Conservation (phyloP, 53 echinoderm and acorn worm species). For the Echinarachnius parma region DNA sequence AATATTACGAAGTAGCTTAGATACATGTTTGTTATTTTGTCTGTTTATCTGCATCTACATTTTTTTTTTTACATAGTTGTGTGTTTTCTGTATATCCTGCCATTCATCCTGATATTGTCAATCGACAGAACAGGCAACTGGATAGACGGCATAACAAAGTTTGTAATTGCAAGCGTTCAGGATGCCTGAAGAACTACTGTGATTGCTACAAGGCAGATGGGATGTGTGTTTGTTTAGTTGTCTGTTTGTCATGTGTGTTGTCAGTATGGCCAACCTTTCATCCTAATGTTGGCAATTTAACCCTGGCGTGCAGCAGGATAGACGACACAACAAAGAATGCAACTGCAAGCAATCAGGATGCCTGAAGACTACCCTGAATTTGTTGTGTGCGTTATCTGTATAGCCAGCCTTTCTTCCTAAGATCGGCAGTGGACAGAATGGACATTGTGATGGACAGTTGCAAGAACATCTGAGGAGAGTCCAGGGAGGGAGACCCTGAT, state of each 20-base stretch:
- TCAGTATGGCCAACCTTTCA: too few relatives aligned
- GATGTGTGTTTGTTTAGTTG: too few relatives aligned
- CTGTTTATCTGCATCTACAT: too few relatives aligned
- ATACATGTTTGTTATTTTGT: too few relatives aligned
- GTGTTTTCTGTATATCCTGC: too few relatives aligned
- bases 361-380: slow-evolving; percentile 97
- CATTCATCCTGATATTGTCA: slow-evolving; percentile 97
- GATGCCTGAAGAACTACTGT: slow-evolving; percentile 98
- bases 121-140: slow-evolving; percentile 64
- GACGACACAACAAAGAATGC: slow-evolving; percentile 94
- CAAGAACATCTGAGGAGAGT: slow-evolving; percentile 98
- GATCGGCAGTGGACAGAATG: slow-evolving; percentile 86
- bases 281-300: slow-evolving; percentile 92
- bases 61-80: too few relatives aligned
- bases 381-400: too few relatives aligned
- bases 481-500: slow-evolving; percentile 92
- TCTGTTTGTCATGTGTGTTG: too few relatives aligned
- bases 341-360: slow-evolving; percentile 98
- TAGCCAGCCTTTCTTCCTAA: slow-evolving; percentile 98
- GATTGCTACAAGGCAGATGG: slow-evolving; percentile 92
- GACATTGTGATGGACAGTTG: slow-evolving; percentile 88
- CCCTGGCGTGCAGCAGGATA: slow-evolving; percentile 61
- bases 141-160: slow-evolving; percentile 93
- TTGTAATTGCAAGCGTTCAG: slow-evolving; percentile 96
- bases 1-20: slow-evolving; percentile 90